Conservation (phyloP, 2,113 vertebrate genomes). For the Phaethon lepturus region DNA sequence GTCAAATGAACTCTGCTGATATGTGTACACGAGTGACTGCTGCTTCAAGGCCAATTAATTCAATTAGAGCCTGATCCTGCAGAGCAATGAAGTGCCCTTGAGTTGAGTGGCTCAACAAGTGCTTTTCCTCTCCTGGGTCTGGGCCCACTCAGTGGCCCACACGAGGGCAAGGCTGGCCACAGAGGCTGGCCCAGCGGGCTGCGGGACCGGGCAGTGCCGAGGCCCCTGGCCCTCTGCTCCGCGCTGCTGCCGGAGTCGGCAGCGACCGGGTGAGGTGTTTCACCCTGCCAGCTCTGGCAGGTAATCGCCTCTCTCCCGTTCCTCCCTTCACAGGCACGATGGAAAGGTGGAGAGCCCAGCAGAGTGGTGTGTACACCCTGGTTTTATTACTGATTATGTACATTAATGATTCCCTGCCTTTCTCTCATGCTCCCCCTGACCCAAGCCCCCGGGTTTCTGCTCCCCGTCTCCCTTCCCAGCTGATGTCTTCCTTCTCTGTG, state of each 20-base stretch:
- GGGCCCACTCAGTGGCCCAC: accelerated
- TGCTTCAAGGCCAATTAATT: not conserved
- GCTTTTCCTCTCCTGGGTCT: not conserved
- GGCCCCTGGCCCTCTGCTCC: not conserved
- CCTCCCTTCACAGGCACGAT: not conserved
- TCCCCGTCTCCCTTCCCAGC: not conserved
- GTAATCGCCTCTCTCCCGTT: not conserved
- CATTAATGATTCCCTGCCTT: not conserved
- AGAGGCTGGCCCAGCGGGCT: not conserved
- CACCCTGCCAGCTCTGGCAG: not conserved
- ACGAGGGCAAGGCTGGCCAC: accelerated
- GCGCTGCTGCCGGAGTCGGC: not conserved
- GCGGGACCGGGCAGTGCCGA: accelerated
- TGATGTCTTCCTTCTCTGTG: not conserved
- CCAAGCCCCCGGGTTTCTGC: not conserved
- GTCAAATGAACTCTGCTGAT: not conserved
- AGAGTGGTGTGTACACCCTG: accelerated
- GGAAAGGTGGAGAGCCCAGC: not conserved
- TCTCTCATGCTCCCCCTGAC: not conserved
- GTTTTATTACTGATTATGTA: not conserved
- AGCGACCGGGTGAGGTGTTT: not conserved
- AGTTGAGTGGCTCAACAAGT: not conserved
- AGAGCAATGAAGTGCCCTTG: not conserved
- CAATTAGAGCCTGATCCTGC: not conserved
- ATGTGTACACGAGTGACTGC: not conserved